Percentiles rank a stretch among this genome's conserved stretches.
These are phyloP conservation scores for Eulithis prunata DNA, from an alignment of 2,888 invertebrate species.

Conservation along the genomic window DNA sequence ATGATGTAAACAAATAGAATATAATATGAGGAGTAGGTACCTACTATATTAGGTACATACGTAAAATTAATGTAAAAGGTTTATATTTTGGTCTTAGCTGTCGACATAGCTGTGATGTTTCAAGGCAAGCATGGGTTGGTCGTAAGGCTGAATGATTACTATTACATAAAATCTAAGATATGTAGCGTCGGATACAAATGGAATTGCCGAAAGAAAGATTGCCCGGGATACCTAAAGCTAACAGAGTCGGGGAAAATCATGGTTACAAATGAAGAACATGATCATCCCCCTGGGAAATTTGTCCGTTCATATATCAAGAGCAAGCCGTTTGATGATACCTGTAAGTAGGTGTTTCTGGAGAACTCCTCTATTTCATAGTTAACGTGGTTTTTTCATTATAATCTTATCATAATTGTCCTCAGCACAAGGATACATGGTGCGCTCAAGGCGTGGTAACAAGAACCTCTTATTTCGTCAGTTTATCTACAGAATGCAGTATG, in stretches of 20 bases:
- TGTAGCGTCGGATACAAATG: conserved; percentile 50
- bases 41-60: too few species aligned
- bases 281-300: conserved; percentile 34
- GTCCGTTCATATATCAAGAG: conserved; percentile 18
- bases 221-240: conserved; percentile 49
- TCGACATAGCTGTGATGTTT: conserved; percentile 11
- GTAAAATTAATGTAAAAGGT: too few species aligned
- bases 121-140: conserved; percentile 14
- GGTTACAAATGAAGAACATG: conserved; percentile 39
- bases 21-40: too few species aligned
- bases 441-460: conserved; percentile 58
- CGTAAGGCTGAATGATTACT: conserved; percentile 23
- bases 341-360: conserved; percentile 9
- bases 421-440: conserved; percentile 51
- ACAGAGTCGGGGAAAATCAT: conserved; percentile 52
- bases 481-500: conserved; percentile 56
- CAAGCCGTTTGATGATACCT: conserved; percentile 7
- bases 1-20: too few species aligned
- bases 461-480: conserved; percentile 56
- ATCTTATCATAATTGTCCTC: conserved; percentile 9
- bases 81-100: neutral
- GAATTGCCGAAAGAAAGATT: conserved; percentile 48
- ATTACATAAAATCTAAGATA: conserved; percentile 47
- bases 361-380: neutral
- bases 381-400: neutral